These are phyloP conservation scores for Coregonus suidteri DNA, from an alignment of 2,797 vertebrate genomes.

Conservation along the genomic window DNA sequence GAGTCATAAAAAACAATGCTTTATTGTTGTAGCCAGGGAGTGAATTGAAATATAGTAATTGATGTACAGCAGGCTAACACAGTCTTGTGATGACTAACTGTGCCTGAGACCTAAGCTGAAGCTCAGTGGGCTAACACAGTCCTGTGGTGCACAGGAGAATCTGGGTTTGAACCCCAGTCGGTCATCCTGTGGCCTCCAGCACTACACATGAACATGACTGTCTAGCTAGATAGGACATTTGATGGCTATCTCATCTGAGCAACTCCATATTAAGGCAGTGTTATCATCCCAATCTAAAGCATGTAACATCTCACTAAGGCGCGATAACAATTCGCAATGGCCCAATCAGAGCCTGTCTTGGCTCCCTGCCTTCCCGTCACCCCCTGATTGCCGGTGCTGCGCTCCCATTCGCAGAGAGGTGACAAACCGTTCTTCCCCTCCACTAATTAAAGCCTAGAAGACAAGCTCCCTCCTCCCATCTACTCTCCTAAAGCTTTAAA, in stretches of 20 bases:
- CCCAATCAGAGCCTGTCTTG: background rate
- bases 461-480: too few relatives aligned
- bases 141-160: too few relatives aligned
- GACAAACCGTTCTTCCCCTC: conserved; percentile 51
- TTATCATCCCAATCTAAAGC: conserved; percentile 14
- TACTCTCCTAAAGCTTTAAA: background rate
- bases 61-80: too few relatives aligned
- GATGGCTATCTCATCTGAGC: background rate
- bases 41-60: too few relatives aligned
- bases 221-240: background rate
- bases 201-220: background rate
- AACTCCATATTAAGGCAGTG: background rate
- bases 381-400: conserved; percentile 1
- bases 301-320: background rate
- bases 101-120: too few relatives aligned
- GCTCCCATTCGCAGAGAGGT: conserved; percentile 27
- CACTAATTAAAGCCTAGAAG: conserved; percentile 61
- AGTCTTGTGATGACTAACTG: too few relatives aligned
- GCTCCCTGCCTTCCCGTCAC: background rate
- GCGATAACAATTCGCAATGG: conserved; percentile 1
- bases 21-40: too few relatives aligned
- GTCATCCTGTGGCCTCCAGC: background rate
- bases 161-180: too few relatives aligned
- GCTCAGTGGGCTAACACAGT: too few relatives aligned
- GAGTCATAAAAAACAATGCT: too few relatives aligned